Evolutionary conservation across 1,140 invertebrate genomes (phyloP).

Genomic region (Bombus affinis): DNA sequence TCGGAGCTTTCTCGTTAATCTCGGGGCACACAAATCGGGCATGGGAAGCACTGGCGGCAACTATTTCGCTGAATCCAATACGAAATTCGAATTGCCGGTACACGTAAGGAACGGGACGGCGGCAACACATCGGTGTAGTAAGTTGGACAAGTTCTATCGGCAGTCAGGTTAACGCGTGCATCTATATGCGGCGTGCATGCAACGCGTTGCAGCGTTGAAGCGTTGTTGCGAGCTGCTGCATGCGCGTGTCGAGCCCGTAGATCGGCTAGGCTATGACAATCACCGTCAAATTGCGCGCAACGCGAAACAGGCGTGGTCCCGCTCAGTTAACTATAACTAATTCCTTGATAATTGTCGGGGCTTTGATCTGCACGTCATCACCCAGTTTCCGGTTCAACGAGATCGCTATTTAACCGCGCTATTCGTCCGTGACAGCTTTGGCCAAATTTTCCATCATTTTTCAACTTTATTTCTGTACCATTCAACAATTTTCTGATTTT

Average conservation of each 20-base stretch:
- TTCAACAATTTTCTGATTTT: neutral
- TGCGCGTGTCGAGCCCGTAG: conserved; percentile 23
- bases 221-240: neutral
- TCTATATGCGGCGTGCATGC: conserved; percentile 42
- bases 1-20: conserved; percentile 32
- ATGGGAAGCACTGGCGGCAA: conserved; percentile 15
- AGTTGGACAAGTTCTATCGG: conserved; percentile 55
- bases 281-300: conserved; percentile 52
- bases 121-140: neutral
- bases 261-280: conserved; percentile 54
- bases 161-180: conserved; percentile 47
- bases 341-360: conserved; percentile 60
- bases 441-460: neutral
- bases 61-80: conserved; percentile 37
- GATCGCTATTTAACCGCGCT: conserved; percentile 30
- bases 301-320: conserved; percentile 57
- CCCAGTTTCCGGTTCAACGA: neutral
- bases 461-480: neutral
- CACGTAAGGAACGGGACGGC: conserved; percentile 27
- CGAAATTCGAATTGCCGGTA: conserved; percentile 30
- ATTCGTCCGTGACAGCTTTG: neutral
- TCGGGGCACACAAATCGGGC: conserved; percentile 11
- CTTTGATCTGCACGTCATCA: conserved; percentile 24
- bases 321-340: conserved; percentile 54
- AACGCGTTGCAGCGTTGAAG: conserved; percentile 1